Evolutionary conservation across 2,888 invertebrate genomes (phyloP), one percentile per base, ranked within the genome.

Genomic region (Gymnoscelis rufifasciata): DNA sequence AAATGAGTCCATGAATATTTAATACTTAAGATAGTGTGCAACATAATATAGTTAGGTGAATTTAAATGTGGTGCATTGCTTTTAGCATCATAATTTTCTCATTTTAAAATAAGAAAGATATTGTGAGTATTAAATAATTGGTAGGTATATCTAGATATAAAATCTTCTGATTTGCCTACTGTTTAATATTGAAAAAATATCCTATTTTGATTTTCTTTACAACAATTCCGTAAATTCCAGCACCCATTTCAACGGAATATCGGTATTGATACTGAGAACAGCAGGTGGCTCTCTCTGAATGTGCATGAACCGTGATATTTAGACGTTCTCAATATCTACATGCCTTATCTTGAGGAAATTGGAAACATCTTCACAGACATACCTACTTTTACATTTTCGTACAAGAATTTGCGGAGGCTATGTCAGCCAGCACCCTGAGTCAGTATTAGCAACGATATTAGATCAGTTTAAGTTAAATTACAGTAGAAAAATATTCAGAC

Each of bases 1-100:
- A 74, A 77, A 66, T 73, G 66, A 66, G 63, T 68, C 70, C 74
- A 80, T 82, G 78, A 81, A 82, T 82, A 82, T 81, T 78, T 71
- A n/a, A 79, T 70, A 69, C 61, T 75, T 75, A 66, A 73, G 72
- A 23, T 35, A 11, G 11, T 11, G 11, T 11, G 15, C 7, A 10
- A 35, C 71, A 75, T 78, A 74, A 74, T 77, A 70, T 68, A 68
- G 64, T 68, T 72, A 64, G 66, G 67, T 70, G 74, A 73, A 79
- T 78, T 74, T 72, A 73, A 70, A 70, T 66, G 67, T 3, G 19
- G 2, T 3, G 65, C 61, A n/a, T n/a, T n/a, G n/a, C n/a, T n/a
- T n/a, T n/a, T n/a, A n/a, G n/a, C n/a, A n/a, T n/a, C n/a, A n/a
- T n/a, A n/a, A n/a, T n/a, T n/a, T n/a, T n/a, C n/a, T n/a, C n/a